phyloP scores from a whole-genome alignment of 1,140 invertebrate species.

The Sycobia sp. region DNA sequence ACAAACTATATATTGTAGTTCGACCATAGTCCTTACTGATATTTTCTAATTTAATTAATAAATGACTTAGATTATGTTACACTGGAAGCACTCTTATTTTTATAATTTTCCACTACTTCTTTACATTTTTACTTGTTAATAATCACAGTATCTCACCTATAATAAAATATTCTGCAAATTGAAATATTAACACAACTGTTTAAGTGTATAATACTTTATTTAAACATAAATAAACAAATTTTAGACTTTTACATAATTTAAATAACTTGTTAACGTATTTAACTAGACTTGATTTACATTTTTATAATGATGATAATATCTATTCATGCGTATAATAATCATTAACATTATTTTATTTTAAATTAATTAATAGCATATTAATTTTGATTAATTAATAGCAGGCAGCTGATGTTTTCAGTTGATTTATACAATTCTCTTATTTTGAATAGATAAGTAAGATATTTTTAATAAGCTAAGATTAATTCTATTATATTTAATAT shows the following conservation, averaged over 20 bases:
- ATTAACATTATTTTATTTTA: too few relatives aligned
- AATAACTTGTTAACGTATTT: neutral
- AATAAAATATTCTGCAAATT: constrained; percentile 9
- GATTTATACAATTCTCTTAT: too few relatives aligned
- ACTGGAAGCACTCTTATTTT: neutral
- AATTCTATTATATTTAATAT: too few relatives aligned
- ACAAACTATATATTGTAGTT: constrained; percentile 21
- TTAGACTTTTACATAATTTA: neutral
- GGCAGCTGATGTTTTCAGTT: too few relatives aligned
- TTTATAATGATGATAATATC: too few relatives aligned
- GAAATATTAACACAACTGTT: neutral
- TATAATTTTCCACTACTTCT: neutral
- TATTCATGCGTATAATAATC: too few relatives aligned
- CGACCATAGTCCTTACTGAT: constrained; percentile 23
- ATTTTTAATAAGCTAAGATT: too few relatives aligned
- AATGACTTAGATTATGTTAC: neutral
- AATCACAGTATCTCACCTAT: constrained; percentile 12
- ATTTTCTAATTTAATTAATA: neutral
- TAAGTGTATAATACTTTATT: neutral
- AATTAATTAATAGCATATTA: too few relatives aligned
- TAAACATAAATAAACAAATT: neutral
- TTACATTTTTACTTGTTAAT: constrained; percentile 11
- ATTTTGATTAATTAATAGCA: too few relatives aligned
- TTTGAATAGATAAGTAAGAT: too few relatives aligned
- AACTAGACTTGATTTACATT: neutral